Base-by-base conservation (phyloP, 2,888 invertebrate species). In the Heterodera filipjevi region DNA sequence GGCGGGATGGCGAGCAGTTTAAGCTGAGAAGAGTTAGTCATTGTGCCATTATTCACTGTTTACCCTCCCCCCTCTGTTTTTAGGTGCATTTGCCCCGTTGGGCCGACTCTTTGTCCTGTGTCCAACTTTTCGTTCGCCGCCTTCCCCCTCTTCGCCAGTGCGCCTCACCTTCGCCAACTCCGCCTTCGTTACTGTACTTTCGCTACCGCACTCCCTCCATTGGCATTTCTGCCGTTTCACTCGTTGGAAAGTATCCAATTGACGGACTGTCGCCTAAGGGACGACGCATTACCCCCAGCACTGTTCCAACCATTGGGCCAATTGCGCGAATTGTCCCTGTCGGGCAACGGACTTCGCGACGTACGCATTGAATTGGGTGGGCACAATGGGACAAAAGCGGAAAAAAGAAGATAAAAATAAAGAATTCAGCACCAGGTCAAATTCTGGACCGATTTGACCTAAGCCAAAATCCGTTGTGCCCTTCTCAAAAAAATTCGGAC, bases 121-220 rank as follows among this genome's bases (percentile, higher is more conserved):
- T 79, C 83, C 77, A 83, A 83, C 72, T 59, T 85, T 14, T 71
- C 78, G 22, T 66, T 87, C 19, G 82, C 85, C 16, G 86, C 86
- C 64, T 81, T 86, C 12, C 87, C 87, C 3, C 86, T 86, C 71
- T 88, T 87, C 53, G 80, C 84, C 14, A 86, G 83, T 77, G 82
- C 86, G 79, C 79, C 84, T 14, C 79, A 80, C 46, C 77, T 87
- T 32, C 77, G 82, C 22, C 79, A 82, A 33, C 76, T 87, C 32
- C 77, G 84, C 77, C 84, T 87, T 76, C 85, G 82, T 76, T 59
- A 79, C 71, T 87, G 87, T 76, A 81, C 82, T 53, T 81, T 87
- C 71, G 77, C 77, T 30, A 80, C 82, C n/a, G 27, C 59, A 59
- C 71, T 87, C 12, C 82, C 85, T 22, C 82, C 83, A 2, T 82